Conservation (phyloP, 2,797 vertebrate genomes). For the Apogon talboti region DNA sequence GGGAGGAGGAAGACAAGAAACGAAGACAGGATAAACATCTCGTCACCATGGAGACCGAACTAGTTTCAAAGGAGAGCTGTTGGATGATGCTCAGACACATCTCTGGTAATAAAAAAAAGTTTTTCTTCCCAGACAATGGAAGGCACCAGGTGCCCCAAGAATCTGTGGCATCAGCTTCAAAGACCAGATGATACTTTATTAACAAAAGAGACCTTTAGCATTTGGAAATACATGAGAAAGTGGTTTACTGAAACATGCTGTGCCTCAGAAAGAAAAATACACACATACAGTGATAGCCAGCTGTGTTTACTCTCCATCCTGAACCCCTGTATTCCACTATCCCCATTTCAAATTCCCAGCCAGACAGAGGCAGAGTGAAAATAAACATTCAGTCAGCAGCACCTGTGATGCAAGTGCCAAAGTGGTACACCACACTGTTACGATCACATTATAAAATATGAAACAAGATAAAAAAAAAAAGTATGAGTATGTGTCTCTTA, state of each 20-base stretch:
- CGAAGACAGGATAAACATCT: constrained; percentile 52
- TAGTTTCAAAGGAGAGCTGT: constrained; percentile 37
- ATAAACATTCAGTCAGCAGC: constrained; percentile 63
- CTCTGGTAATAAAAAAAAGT: constrained; percentile 17
- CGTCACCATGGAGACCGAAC: constrained; percentile 56
- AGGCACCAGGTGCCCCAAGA: constrained; percentile 12
- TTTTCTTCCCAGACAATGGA: constrained; percentile 28
- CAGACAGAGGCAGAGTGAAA: constrained; percentile 59
- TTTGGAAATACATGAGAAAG: constrained; percentile 35
- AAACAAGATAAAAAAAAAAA: constrained; percentile 4
- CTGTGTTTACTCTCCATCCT: constrained; percentile 74
- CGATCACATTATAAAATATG: constrained; percentile 4
- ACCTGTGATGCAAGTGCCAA: constrained; percentile 47
- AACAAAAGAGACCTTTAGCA: constrained; percentile 12
- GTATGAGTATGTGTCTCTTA: not conserved
- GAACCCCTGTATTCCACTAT: constrained; percentile 53
- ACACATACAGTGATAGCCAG: constrained; percentile 54
- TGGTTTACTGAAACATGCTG: constrained; percentile 19
- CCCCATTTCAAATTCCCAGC: constrained; percentile 62
- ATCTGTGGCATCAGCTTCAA: constrained; percentile 11
- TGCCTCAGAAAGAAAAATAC: constrained; percentile 42
- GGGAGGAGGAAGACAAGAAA: constrained; percentile 30
- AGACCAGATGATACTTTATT: constrained; percentile 22
- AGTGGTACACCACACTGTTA: constrained; percentile 11
- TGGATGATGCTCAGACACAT: constrained; percentile 26